phyloP scores from a whole-genome alignment of 2,888 invertebrate genomes.

The Parochlus steinenii region DNA sequence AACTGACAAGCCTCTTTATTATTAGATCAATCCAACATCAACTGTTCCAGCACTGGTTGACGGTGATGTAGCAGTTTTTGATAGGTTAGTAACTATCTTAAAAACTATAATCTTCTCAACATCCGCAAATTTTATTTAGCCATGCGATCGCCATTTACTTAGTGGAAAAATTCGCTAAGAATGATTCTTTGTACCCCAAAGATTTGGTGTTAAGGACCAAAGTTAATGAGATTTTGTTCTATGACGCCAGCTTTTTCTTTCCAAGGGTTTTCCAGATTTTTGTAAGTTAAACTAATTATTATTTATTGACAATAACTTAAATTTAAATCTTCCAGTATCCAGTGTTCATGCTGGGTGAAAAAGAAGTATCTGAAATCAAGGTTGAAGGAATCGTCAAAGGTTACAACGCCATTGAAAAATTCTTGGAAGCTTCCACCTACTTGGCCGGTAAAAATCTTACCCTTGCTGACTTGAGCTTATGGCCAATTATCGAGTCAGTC shows the following conservation, averaged over 20 bases:
- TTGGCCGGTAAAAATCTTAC: slow-evolving; percentile 22
- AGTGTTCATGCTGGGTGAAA: too few species aligned
- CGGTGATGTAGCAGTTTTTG: slow-evolving; percentile 29
- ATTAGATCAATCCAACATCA: slow-evolving; percentile 30
- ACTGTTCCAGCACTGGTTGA: slow-evolving; percentile 32
- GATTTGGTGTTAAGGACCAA: slow-evolving; percentile 32
- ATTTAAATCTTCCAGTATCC: too few species aligned
- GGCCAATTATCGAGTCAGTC: slow-evolving; percentile 31
- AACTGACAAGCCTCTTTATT: too few species aligned
- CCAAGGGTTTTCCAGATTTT: slow-evolving; percentile 22
- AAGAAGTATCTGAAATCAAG: too few species aligned
- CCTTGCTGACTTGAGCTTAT: slow-evolving; percentile 19
- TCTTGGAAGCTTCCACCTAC: slow-evolving; percentile 19
- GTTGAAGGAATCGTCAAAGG: slow-evolving; percentile 16
- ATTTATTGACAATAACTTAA: too few species aligned
- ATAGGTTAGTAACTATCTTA: too few species aligned
- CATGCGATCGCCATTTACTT: slow-evolving; percentile 36
- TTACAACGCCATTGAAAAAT: slow-evolving; percentile 21
- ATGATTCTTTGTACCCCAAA: slow-evolving; percentile 38
- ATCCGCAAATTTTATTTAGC: too few species aligned
- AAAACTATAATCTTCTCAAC: too few species aligned
- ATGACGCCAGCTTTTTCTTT: slow-evolving; percentile 33
- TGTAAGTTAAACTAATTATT: too few species aligned
- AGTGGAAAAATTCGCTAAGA: slow-evolving; percentile 34
- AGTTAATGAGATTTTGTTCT: slow-evolving; percentile 35